Evolutionary conservation across 2,797 vertebrate genomes (phyloP).

Genomic region (Alfaro cultratus): DNA sequence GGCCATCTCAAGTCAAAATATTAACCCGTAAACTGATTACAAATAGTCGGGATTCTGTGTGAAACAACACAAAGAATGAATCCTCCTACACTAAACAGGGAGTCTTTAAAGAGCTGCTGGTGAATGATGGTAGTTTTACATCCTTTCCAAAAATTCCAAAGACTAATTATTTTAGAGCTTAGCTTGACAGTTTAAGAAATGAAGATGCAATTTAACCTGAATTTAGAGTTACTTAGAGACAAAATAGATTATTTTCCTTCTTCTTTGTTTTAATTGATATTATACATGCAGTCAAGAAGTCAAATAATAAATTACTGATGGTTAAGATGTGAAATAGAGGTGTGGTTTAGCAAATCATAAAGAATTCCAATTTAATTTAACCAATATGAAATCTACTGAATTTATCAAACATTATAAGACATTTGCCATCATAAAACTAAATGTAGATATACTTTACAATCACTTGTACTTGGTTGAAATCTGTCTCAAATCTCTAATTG

Average conservation of each 20-base stretch:
- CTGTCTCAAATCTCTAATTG: neutral
- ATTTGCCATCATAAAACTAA: neutral
- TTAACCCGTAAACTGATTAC: neutral
- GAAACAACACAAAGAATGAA: neutral
- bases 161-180: neutral
- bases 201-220: neutral
- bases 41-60: neutral
- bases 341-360: neutral
- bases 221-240: neutral
- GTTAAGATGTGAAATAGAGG: neutral
- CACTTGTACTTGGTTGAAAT: neutral
- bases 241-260: neutral
- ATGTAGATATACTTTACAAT: neutral
- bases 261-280: neutral
- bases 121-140: neutral
- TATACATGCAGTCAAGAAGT: neutral
- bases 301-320: neutral
- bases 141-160: neutral
- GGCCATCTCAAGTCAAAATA: neutral
- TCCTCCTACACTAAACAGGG: neutral
- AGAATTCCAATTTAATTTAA: neutral
- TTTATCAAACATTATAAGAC: neutral
- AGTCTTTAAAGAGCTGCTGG: neutral
- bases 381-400: neutral
- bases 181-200: neutral